Evolutionary conservation across 2,113 vertebrate species (phyloP).

Genomic region (Phyllopteryx taeniolatus): DNA sequence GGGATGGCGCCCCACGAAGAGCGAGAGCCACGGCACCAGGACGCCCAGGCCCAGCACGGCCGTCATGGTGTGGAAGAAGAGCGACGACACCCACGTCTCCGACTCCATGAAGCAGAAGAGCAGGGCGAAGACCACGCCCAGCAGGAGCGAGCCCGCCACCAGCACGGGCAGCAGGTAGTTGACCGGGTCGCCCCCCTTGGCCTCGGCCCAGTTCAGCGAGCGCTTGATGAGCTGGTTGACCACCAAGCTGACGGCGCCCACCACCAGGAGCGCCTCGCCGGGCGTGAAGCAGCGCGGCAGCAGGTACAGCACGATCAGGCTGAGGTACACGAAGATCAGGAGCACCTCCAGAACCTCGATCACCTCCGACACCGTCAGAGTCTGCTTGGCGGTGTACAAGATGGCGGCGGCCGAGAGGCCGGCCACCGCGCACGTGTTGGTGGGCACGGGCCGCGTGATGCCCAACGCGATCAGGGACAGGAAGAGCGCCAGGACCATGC

Average conservation of each 20-base stretch:
- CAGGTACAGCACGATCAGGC: slow-evolving; percentile 90
- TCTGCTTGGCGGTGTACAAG: slow-evolving; percentile 89
- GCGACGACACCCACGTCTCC: slow-evolving; percentile 88
- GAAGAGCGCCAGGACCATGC: slow-evolving; percentile 93
- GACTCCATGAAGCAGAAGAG: slow-evolving; percentile 97
- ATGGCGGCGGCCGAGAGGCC: slow-evolving; percentile 82
- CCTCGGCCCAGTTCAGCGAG: slow-evolving; percentile 80
- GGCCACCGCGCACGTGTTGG: slow-evolving; percentile 87
- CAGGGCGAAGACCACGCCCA: slow-evolving; percentile 87
- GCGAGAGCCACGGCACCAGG: slow-evolving; percentile 90
- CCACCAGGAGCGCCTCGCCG: slow-evolving; percentile 86
- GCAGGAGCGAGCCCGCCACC: slow-evolving; percentile 82
- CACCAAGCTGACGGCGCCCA: slow-evolving; percentile 86
- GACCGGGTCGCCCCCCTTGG: slow-evolving; percentile 82
- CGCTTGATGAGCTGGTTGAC: slow-evolving; percentile 97
- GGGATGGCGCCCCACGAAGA: slow-evolving; percentile 88
- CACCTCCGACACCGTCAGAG: slow-evolving; percentile 89
- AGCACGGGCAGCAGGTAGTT: slow-evolving; percentile 89
- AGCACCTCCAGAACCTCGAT: slow-evolving; percentile 96
- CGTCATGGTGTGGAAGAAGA: slow-evolving; percentile 94
- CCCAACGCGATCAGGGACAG: slow-evolving; percentile 88
- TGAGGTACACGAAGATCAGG: slow-evolving; percentile 95
- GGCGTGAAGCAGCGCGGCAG: slow-evolving; percentile 93
- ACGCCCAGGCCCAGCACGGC: slow-evolving; percentile 87
- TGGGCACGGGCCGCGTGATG: slow-evolving; percentile 88